Conservation (phyloP, 2,888 invertebrate species). For the Apoderus coryli region DNA sequence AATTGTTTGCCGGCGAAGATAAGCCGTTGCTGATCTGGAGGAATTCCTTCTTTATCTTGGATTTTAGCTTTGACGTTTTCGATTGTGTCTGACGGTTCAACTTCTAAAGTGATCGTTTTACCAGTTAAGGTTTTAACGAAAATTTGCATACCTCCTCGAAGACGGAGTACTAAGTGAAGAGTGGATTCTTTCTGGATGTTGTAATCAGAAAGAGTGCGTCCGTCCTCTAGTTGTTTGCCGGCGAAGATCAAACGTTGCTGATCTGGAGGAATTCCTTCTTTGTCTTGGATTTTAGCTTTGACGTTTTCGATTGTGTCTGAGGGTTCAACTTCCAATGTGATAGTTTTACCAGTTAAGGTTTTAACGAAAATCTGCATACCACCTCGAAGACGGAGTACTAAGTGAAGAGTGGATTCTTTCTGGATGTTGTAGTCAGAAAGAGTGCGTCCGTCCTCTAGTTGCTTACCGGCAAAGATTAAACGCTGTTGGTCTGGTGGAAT, state of each 20-base stretch:
- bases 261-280: constrained; percentile 70
- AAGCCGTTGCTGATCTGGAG: constrained; percentile 40
- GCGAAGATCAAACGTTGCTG: constrained; percentile 57
- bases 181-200: constrained; percentile 48
- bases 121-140: constrained; percentile 44
- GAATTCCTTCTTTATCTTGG: constrained; percentile 68
- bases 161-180: constrained; percentile 52
- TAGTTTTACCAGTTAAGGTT: constrained; percentile 43
- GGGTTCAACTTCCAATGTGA: constrained; percentile 40
- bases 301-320: constrained; percentile 46
- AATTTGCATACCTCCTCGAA: constrained; percentile 46
- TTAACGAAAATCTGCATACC: constrained; percentile 44
- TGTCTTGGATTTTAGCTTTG: constrained; percentile 42
- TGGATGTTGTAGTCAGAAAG: constrained; percentile 85
- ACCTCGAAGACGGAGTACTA: constrained; percentile 83
- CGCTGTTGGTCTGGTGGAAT: constrained; percentile 40
- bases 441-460: constrained; percentile 77
- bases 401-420: constrained; percentile 85
- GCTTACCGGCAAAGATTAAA: constrained; percentile 49
- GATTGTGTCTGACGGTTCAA: constrained; percentile 45
- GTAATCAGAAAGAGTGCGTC: constrained; percentile 47
- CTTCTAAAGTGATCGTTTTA: constrained; percentile 38
- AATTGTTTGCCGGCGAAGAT: constrained; percentile 49
- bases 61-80: constrained; percentile 46
- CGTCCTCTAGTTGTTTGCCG: constrained; percentile 56